These are phyloP conservation scores for Xylocampa areola DNA, from an alignment of 2,888 invertebrate genomes.

Conservation along the genomic window DNA sequence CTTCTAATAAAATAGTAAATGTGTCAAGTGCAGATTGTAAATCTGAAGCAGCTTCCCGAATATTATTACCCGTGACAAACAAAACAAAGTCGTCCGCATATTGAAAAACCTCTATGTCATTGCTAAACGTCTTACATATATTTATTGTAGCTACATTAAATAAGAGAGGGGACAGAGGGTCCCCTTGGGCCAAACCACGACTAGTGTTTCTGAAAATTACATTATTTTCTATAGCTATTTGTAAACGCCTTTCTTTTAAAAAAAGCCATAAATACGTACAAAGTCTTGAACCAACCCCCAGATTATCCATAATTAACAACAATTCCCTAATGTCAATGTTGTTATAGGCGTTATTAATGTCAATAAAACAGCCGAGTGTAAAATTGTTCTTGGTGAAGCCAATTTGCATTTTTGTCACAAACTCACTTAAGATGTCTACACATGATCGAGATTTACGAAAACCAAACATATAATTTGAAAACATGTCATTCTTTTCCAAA, in stretches of 20 bases:
- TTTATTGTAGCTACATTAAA: no score
- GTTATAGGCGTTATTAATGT: slow-evolving; percentile 6
- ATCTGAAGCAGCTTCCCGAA: no score
- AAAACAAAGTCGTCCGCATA: no score
- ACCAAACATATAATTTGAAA: slow-evolving; percentile 2
- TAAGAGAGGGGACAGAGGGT: no score
- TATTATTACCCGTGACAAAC: no score
- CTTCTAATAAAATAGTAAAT: no score
- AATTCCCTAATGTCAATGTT: background rate
- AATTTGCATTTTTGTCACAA: slow-evolving; percentile 4
- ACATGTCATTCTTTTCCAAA: background rate
- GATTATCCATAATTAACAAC: background rate
- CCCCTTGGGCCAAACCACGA: no score
- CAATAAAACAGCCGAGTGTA: slow-evolving; percentile 1
- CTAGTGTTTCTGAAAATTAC: no score
- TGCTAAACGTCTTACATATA: no score
- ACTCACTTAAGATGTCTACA: slow-evolving; percentile 4
- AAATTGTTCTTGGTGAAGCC: slow-evolving; percentile 1
- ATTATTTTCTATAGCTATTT: no score
- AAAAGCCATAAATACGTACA: background rate
- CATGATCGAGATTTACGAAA: slow-evolving; percentile 10
- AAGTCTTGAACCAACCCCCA: background rate
- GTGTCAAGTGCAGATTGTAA: no score
- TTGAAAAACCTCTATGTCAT: no score
- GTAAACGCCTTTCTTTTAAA: background rate